phyloP scores from a whole-genome alignment of 2,113 vertebrate genomes.

The Chaetodon auriga region DNA sequence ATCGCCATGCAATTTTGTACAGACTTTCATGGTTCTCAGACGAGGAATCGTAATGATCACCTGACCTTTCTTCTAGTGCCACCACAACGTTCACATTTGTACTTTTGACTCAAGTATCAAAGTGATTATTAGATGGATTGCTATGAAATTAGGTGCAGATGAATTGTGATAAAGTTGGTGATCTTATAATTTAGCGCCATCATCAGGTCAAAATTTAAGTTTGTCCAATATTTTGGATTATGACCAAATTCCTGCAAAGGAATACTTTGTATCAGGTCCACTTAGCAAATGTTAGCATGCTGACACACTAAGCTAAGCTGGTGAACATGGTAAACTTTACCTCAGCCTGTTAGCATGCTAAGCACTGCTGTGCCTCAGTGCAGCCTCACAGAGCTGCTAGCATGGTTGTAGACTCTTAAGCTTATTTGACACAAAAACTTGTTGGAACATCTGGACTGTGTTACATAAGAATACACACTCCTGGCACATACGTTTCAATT shows the following conservation, averaged over 20 bases:
- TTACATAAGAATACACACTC: constrained; percentile 34
- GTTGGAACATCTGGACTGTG: constrained; percentile 38
- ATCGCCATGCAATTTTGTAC: neutral
- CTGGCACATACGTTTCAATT: constrained; percentile 21
- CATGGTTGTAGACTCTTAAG: neutral
- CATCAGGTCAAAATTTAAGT: neutral
- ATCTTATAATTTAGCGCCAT: neutral
- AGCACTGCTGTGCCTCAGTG: neutral
- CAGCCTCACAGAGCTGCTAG: neutral
- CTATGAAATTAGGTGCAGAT: neutral
- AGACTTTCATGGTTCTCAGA: neutral
- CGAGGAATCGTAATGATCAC: neutral
- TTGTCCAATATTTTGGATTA: neutral
- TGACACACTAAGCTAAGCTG: too few relatives aligned
- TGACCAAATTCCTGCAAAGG: neutral
- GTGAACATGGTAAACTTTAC: too few relatives aligned
- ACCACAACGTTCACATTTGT: constrained; percentile 11
- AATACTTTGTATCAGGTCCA: constrained; percentile 12
- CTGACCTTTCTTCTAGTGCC: neutral
- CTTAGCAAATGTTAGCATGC: neutral
- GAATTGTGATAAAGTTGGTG: neutral
- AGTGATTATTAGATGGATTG: neutral
- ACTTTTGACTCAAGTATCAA: constrained; percentile 9
- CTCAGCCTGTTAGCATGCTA: too few relatives aligned
- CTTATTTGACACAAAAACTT: constrained; percentile 14